Conservation (phyloP, 2,888 invertebrate species). For the Macrostomum cliftonense region DNA sequence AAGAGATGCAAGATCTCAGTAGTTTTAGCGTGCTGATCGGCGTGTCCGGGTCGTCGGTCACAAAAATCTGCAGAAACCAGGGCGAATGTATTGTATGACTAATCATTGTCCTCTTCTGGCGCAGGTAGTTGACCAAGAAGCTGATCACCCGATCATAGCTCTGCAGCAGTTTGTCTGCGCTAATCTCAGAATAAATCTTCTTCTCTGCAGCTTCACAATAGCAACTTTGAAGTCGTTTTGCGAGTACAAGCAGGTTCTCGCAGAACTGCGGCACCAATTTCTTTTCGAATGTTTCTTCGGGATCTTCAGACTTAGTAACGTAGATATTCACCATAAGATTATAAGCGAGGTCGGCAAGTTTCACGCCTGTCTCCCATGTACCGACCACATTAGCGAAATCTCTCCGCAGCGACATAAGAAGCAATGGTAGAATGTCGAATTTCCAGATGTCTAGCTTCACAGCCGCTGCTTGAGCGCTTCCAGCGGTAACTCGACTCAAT, state of each 20-base stretch:
- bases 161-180: slow-evolving; percentile 1
- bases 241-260: slow-evolving; percentile 24
- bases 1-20: neutral
- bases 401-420: slow-evolving; percentile 28
- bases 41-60: slow-evolving; percentile 27
- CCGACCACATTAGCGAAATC: slow-evolving; percentile 28
- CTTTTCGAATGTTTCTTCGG: slow-evolving; percentile 18
- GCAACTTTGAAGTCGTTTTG: slow-evolving; percentile 24
- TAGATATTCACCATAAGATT: slow-evolving; percentile 1
- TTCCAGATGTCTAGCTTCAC: slow-evolving; percentile 25
- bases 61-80: slow-evolving; percentile 32
- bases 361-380: slow-evolving; percentile 29
- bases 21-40: slow-evolving; percentile 11
- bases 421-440: slow-evolving; percentile 25
- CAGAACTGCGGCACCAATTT: slow-evolving; percentile 23
- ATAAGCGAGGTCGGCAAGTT: slow-evolving; percentile 16
- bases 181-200: neutral
- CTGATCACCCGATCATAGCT: neutral
- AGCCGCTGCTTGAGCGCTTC: slow-evolving; percentile 17
- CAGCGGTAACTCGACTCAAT: slow-evolving; percentile 17
- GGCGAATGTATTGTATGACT: slow-evolving; percentile 18
- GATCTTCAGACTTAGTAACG: slow-evolving; percentile 14
- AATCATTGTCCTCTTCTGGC: neutral
- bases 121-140: no score
- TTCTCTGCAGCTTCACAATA: slow-evolving; percentile 5